phyloP scores from a whole-genome alignment of 2,888 invertebrate species.

The Zhuqinia jingwanae region DNA sequence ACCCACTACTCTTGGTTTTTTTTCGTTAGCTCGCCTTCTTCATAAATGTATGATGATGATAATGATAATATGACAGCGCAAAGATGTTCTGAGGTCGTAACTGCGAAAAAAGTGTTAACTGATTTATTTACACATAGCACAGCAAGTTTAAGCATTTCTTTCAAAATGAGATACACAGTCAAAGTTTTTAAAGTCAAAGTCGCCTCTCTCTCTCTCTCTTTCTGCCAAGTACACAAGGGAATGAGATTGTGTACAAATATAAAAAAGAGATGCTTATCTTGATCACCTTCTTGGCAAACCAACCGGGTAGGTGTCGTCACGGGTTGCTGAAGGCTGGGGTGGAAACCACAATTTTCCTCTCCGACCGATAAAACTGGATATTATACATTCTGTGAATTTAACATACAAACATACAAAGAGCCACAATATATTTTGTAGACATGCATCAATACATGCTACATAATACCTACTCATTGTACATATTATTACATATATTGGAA shows the following conservation, averaged over 20 bases:
- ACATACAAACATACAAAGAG: not conserved
- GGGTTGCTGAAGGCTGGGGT: conserved; percentile 70
- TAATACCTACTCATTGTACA: not conserved
- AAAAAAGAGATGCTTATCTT: conserved; percentile 47
- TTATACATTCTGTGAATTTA: not conserved
- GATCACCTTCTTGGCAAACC: conserved; percentile 61
- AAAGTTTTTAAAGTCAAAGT: too few species aligned
- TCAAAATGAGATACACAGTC: too few species aligned
- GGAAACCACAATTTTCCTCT: conserved; percentile 61
- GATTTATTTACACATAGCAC: conserved; percentile 2
- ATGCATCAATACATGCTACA: not conserved
- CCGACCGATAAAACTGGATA: conserved; percentile 50
- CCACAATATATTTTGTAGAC: not conserved
- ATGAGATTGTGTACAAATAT: not conserved
- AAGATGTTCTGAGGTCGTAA: not conserved
- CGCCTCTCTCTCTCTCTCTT: too few species aligned
- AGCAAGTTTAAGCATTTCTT: too few species aligned
- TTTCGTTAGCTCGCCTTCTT: too few species aligned
- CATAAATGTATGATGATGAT: not conserved
- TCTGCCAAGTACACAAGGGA: not conserved
- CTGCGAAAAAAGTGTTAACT: not conserved
- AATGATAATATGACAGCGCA: conserved; percentile 6
- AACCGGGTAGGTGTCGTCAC: conserved; percentile 68
- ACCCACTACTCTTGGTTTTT: not conserved
- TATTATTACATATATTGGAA: not conserved